A percentile compares a stretch with the other conserved stretches of the same genome.
These are phyloP conservation scores for Luscinia luscinia DNA, from an alignment of 2,797 vertebrate species.

Conservation along the genomic window DNA sequence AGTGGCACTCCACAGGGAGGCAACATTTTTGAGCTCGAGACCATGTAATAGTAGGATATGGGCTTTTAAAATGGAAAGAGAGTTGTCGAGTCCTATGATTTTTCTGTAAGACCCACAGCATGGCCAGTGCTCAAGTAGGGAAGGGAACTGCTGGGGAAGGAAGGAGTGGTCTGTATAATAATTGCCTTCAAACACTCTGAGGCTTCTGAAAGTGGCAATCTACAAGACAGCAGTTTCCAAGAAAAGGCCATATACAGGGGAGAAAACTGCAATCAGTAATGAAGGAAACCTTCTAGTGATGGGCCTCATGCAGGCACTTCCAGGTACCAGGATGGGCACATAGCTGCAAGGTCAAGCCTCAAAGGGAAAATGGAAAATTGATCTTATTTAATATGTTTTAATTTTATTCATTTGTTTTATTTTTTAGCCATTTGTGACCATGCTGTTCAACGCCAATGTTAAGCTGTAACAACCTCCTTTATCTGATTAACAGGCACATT, in stretches of 20 bases:
- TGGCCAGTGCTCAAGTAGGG: background rate
- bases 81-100: background rate
- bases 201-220: slow-evolving; percentile 3
- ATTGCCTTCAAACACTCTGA: background rate
- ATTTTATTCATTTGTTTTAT: background rate
- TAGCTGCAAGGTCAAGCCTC: background rate
- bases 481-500: background rate
- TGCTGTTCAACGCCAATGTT: background rate
- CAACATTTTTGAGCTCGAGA: slow-evolving; percentile 17
- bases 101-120: background rate
- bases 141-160: background rate
- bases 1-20: background rate
- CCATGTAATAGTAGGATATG: background rate
- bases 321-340: background rate
- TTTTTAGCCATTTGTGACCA: background rate
- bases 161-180: background rate
- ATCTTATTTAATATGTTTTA: background rate
- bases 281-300: background rate
- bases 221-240: background rate
- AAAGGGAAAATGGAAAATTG: background rate
- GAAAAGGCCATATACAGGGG: background rate
- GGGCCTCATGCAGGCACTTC: background rate
- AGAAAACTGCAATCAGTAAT: background rate
- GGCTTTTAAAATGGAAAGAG: slow-evolving; percentile 27
- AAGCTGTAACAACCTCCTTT: background rate